Base-by-base conservation (phyloP, 2,797 vertebrate species). In the Chelon auratus region DNA sequence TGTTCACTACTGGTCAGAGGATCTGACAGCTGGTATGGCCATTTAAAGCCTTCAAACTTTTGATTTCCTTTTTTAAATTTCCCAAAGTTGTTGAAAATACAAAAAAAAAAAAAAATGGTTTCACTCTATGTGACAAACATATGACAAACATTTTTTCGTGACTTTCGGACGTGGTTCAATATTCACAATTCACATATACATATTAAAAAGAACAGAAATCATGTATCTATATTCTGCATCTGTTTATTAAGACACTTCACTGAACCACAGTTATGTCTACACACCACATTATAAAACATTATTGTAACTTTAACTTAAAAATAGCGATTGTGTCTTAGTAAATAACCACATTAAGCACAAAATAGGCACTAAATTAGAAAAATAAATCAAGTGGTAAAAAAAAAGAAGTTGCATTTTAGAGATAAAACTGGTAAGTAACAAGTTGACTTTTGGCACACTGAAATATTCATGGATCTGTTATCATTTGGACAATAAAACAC, bases 401-500 rank as follows among this genome's bases (percentile, higher is more conserved):
- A 3, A n/a, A 9, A 26, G 12, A n/a, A 22, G 20, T 54, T 57
- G 1, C 4, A 18, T 9, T 43, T 40, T 4, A 42, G 20, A 17
- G 1, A 33, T 42, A 15, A 59, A 75, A 68, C 37, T 50, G 22
- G 64, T 10, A 2, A 10, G 30, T 48, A 57, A 70, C 33, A 20
- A 42, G 10, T n/a, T 53, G 20, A 69, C 50, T 69, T 62, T 7
- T 69, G 26, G 2, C 53, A 57, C 56, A 61, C 51, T 85, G 72
- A 88, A 85, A 89, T 84, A 90, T 91, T 90, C 88, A 91, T 90
- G 42, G 70, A 59, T 57, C 20, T 53, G 52, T 70, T 62, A 61
- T 79, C 6, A 75, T 82, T 65, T 56, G 15, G 68, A 72, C 11
- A 9, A 77, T 82, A 69, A 85, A 80, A 83, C 55, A 50, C 48